Evolutionary conservation across 2,888 invertebrate species (phyloP), one percentile per base, ranked within the genome.

Genomic region (Orthosia gothica): DNA sequence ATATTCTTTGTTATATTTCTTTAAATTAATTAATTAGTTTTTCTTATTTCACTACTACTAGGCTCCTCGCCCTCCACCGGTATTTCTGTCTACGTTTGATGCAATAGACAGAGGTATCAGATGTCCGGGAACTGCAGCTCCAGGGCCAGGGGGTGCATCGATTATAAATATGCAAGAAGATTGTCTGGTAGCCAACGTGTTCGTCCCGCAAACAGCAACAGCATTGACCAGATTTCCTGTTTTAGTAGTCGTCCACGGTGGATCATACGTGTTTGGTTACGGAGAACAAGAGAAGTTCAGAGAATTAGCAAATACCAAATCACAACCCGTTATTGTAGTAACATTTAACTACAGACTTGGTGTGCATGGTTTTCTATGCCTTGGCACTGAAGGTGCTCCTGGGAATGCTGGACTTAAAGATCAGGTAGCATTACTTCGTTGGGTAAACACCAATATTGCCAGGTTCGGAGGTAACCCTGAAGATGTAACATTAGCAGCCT

Each of bases 361-460:
- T 23, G 75, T 86, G 9, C 89, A 91, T 73, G 94, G 94, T 0
- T 93, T 93, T 57, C 83, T 94, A n/a, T 93, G 93, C 79, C 88
- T 94, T 23, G 94, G 94, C 0, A 94, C 94, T 16, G 83, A 90
- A 70, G 89, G 88, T 61, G 86, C 87, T 63, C 94, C 94, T 1
- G 95, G 95, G 1, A 94, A 95, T 65, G 95, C 94, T 32, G 95
- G 93, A 5, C 88, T 94, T 89, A 95, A 95, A 80, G 95, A 95
- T 70, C 93, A 94, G 82, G 89, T 95, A 2, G 91, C 93, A 0
- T 79, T 92, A 40, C 85, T 94, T 16, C 88, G 87, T 0, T 93
- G 93, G 93, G 91, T 93, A 0, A 87, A 92, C 59, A 85, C 83
- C 11, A 94, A 95, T 72, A 94, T 95, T 64, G 93, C 86, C 0